These are phyloP conservation scores for Hirtodrosophila histrioides DNA, from an alignment of 2,888 invertebrate species.

Conservation along the genomic window DNA sequence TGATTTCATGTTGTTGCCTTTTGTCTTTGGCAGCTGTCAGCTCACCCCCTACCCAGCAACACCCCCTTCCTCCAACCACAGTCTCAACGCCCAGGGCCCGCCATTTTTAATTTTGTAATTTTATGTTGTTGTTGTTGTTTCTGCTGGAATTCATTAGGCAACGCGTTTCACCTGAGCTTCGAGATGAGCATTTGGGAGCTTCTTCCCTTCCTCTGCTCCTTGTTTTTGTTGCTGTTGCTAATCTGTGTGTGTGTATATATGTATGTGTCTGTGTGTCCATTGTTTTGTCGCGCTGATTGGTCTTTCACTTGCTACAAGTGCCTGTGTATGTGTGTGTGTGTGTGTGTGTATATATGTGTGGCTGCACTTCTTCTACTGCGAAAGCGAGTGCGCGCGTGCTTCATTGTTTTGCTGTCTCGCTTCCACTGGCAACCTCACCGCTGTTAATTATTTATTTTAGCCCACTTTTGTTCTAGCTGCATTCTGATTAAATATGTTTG, in stretches of 20 bases:
- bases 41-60: neutral
- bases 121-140: conserved; percentile 69
- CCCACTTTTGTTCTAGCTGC: conserved; percentile 24
- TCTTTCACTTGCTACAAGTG: conserved; percentile 60
- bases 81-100: conserved; percentile 19
- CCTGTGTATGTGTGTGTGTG: conserved; percentile 31
- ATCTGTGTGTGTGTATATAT: conserved; percentile 14
- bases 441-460: conserved; percentile 74
- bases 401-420: conserved; percentile 46
- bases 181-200: conserved; percentile 18
- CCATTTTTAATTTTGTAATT: conserved; percentile 83
- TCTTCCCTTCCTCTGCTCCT: neutral
- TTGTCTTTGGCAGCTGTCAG: conserved; percentile 39
- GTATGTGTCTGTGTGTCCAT: conserved; percentile 54
- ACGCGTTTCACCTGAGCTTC: conserved; percentile 67
- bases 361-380: conserved; percentile 21
- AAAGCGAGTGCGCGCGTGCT: conserved; percentile 24
- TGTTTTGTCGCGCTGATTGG: conserved; percentile 78
- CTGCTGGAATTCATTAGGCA: conserved; percentile 64
- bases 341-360: conserved; percentile 31
- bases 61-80: neutral
- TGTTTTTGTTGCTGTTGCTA: conserved; percentile 11
- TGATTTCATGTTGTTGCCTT: conserved; percentile 61
- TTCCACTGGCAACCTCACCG: conserved; percentile 27
- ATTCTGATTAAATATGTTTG: conserved; percentile 58